These are phyloP conservation scores for Drosophila infuscata DNA, from an alignment of 2,888 invertebrate genomes.

Conservation along the genomic window DNA sequence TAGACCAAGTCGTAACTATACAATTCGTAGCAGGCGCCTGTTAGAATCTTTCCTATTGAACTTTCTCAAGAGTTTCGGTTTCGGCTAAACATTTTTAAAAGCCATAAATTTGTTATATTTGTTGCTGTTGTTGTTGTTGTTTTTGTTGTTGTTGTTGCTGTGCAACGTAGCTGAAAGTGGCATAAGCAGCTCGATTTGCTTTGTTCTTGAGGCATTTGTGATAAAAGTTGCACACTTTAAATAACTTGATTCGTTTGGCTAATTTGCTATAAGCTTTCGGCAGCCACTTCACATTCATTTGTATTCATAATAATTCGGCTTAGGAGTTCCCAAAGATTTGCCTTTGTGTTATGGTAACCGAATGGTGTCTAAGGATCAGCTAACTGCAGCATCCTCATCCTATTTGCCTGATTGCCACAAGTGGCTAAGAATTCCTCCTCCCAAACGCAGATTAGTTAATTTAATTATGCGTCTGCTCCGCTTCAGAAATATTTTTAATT, in stretches of 20 bases:
- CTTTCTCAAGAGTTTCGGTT: constrained; percentile 45
- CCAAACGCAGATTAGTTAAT: constrained; percentile 61
- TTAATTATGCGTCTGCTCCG: constrained; percentile 50
- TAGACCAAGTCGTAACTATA: constrained; percentile 9
- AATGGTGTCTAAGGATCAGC: constrained; percentile 21
- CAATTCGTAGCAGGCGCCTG: constrained; percentile 2
- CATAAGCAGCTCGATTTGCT: constrained; percentile 63
- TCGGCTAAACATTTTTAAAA: constrained; percentile 65
- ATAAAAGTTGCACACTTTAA: constrained; percentile 21
- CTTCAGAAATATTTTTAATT: constrained; percentile 61
- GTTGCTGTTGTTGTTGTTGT: constrained; percentile 9
- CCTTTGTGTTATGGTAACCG: constrained; percentile 20
- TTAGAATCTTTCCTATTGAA: constrained; percentile 32
- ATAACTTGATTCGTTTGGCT: constrained; percentile 57
- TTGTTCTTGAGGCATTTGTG: neutral
- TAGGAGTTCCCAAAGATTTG: constrained; percentile 1
- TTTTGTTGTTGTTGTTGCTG: constrained; percentile 35
- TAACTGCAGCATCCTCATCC: constrained; percentile 5
- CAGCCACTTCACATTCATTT: constrained; percentile 37
- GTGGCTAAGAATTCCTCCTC: constrained; percentile 30
- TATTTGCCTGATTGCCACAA: constrained; percentile 37
- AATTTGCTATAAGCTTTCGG: constrained; percentile 53
- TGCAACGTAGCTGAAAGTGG: constrained; percentile 64
- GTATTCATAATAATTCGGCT: constrained; percentile 44
- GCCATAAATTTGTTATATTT: constrained; percentile 65